Percentiles rank a stretch among this genome's conserved stretches.
phyloP scores from a whole-genome alignment of 1,140 invertebrate species.

The Drosophila willistoni region DNA sequence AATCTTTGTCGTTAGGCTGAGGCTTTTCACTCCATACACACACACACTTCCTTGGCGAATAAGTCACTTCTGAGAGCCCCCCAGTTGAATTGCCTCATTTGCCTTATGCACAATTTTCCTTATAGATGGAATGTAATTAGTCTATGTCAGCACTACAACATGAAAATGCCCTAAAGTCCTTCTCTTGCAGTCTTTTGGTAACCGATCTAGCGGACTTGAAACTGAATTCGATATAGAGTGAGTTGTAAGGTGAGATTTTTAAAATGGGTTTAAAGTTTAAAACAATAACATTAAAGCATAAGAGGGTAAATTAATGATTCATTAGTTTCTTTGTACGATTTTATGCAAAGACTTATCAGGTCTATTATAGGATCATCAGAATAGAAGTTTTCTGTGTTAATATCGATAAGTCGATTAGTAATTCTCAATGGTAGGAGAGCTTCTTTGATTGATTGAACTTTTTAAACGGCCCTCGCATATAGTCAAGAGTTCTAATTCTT shows the following conservation, averaged over 20 bases:
- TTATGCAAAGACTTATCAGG: no score
- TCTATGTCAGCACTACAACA: conserved; percentile 61
- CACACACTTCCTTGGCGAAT: conserved; percentile 39
- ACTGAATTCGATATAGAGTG: not conserved
- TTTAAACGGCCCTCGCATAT: not conserved
- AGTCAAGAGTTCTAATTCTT: not conserved
- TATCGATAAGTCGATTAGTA: no score
- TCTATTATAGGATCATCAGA: no score
- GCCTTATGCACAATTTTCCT: conserved; percentile 64
- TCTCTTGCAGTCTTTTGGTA: conserved; percentile 39
- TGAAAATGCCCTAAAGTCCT: conserved; percentile 51
- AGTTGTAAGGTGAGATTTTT: not conserved
- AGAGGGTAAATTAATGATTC: no score
- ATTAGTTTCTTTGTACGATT: no score
- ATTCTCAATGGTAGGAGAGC: no score
- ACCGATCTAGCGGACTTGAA: conserved; percentile 30
- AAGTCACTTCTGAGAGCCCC: conserved; percentile 15
- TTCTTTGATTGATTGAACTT: no score
- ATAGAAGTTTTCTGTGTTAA: no score
- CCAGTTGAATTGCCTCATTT: conserved; percentile 76
- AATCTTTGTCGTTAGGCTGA: conserved; percentile 72
- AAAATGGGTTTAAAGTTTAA: no score
- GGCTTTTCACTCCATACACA: conserved; percentile 35
- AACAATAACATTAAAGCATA: no score
- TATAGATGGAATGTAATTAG: conserved; percentile 78